Percentiles rank a stretch among this genome's conserved stretches.
Evolutionary conservation across 2,888 invertebrate species (phyloP).

Genomic region (Geophilus truncorum): DNA sequence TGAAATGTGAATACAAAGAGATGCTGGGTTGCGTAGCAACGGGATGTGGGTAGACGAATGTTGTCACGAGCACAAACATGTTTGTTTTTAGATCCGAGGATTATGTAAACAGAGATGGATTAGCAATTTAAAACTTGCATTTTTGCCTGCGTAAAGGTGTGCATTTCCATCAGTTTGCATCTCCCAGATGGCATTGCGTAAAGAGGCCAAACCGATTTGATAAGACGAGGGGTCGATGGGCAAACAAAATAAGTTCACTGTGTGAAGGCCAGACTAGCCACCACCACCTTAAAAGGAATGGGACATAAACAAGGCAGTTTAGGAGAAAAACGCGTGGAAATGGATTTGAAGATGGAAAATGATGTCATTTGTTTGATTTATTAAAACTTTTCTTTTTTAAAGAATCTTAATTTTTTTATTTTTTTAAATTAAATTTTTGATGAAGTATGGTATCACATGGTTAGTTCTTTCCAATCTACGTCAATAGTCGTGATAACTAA

Average conservation of each 20-base stretch:
- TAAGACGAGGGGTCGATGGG: slow-evolving; percentile 27
- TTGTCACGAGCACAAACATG: not conserved
- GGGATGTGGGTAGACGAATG: not conserved
- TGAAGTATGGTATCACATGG: too few relatives aligned
- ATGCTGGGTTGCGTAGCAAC: not conserved
- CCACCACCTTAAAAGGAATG: not conserved
- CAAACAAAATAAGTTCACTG: slow-evolving; percentile 22
- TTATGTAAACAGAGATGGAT: not conserved
- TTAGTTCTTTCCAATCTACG: too few relatives aligned
- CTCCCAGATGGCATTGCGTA: slow-evolving; percentile 19
- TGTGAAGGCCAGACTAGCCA: slow-evolving; percentile 12
- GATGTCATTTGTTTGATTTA: too few relatives aligned
- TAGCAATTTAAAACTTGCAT: not conserved
- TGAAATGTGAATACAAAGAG: not conserved
- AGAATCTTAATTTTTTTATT: too few relatives aligned
- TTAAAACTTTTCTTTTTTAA: not conserved
- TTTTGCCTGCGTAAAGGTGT: not conserved
- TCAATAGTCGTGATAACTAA: too few relatives aligned
- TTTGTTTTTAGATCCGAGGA: not conserved
- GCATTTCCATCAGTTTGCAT: not conserved
- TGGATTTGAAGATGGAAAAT: not conserved
- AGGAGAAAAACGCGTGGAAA: not conserved
- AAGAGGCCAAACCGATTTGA: slow-evolving; percentile 27
- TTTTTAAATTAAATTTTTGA: too few relatives aligned
- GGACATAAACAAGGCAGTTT: not conserved